These are phyloP conservation scores for Nysson spinosus DNA, from an alignment of 2,888 invertebrate species.

Conservation along the genomic window DNA sequence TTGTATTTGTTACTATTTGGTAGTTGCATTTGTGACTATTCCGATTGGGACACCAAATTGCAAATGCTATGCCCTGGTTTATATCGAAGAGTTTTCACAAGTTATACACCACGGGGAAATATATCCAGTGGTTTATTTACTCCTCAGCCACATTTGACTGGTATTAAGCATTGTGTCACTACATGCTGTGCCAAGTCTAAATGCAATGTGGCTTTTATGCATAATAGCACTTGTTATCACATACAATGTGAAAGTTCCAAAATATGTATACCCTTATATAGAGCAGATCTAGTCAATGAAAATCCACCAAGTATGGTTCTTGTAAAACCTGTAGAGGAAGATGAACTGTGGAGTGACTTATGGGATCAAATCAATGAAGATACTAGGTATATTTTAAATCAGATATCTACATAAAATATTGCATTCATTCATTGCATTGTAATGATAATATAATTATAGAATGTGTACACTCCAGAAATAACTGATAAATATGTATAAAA, in stretches of 20 bases:
- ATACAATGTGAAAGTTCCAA: slow-evolving; percentile 86
- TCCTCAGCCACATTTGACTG: slow-evolving; percentile 79
- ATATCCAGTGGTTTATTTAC: slow-evolving; percentile 80
- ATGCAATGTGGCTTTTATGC: slow-evolving; percentile 90
- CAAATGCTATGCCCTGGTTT: slow-evolving; percentile 80
- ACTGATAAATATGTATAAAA: too few species aligned
- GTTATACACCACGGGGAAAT: slow-evolving; percentile 80
- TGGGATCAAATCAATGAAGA: slow-evolving; percentile 60
- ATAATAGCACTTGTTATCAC: slow-evolving; percentile 87
- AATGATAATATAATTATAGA: too few species aligned
- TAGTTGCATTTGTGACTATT: slow-evolving; percentile 59
- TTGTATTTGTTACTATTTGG: slow-evolving; percentile 63
- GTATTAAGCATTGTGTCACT: slow-evolving; percentile 83
- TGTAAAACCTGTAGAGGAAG: slow-evolving; percentile 84
- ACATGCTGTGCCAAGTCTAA: slow-evolving; percentile 83
- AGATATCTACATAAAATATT: not conserved
- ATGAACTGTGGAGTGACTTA: slow-evolving; percentile 79
- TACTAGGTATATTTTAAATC: slow-evolving; percentile 53
- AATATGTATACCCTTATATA: slow-evolving; percentile 84
- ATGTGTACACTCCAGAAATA: too few species aligned
- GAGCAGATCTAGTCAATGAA: slow-evolving; percentile 79
- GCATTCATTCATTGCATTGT: not conserved
- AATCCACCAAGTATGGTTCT: slow-evolving; percentile 87
- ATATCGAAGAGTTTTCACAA: slow-evolving; percentile 80
- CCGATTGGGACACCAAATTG: slow-evolving; percentile 64